These are phyloP conservation scores for Myiotriccus ornatus DNA, from an alignment of 2,797 vertebrate species.

Conservation along the genomic window DNA sequence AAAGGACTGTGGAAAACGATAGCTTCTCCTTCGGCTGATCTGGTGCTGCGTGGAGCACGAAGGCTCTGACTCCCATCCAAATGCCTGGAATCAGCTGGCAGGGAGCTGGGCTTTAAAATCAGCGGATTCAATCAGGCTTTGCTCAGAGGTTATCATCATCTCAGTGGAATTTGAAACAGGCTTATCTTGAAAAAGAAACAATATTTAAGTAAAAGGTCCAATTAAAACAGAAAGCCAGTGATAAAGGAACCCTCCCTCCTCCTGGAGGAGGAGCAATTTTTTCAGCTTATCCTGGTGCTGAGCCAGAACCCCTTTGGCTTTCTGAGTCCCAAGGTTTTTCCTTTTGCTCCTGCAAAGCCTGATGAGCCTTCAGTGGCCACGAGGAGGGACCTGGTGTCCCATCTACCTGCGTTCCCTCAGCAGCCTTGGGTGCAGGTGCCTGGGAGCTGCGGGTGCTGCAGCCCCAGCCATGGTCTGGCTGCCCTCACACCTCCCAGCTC, in stretches of 20 bases:
- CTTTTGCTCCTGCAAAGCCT: not conserved
- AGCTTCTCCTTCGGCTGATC: not conserved
- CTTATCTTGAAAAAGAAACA: conserved; percentile 11
- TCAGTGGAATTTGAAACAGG: conserved; percentile 18
- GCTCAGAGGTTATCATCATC: not conserved
- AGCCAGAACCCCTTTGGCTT: not conserved
- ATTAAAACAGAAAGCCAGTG: not conserved
- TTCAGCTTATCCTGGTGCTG: not conserved
- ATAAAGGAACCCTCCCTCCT: not conserved
- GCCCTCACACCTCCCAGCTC: not conserved
- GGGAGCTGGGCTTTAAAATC: not conserved
- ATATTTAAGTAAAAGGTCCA: not conserved
- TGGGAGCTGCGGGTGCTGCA: not conserved
- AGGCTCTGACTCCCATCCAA: not conserved
- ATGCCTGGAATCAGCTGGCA: not conserved
- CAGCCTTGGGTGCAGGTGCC: not conserved
- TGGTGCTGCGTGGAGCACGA: not conserved
- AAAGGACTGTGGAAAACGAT: not conserved
- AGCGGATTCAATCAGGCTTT: not conserved
- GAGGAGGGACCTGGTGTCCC: not conserved
- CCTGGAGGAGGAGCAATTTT: not conserved
- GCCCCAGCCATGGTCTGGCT: accelerated
- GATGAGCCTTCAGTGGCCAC: not conserved
- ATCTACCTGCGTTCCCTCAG: not conserved
- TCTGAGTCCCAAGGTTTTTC: not conserved